Evolutionary conservation across 2,113 vertebrate genomes (phyloP).

Genomic region (Dunckerocampus dactyliophorus): DNA sequence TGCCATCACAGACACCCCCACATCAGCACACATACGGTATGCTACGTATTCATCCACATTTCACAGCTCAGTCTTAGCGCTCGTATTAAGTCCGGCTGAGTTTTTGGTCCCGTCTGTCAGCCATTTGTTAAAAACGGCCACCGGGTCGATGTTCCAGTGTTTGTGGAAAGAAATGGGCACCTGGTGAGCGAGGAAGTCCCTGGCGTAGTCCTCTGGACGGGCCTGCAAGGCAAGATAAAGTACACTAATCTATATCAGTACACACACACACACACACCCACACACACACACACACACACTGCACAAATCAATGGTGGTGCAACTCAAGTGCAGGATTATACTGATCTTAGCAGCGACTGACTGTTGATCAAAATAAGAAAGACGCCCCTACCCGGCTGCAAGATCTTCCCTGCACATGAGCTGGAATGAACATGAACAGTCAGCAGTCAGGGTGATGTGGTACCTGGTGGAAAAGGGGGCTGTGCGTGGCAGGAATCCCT

Average conservation of each 20-base stretch:
- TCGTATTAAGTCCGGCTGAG: slow-evolving; percentile 41
- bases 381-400: too few relatives aligned
- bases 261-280: slow-evolving; percentile 2
- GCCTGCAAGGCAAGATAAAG: slow-evolving; percentile 74
- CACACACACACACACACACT: slow-evolving; percentile 1
- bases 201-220: slow-evolving; percentile 89
- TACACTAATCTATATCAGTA: slow-evolving; percentile 40
- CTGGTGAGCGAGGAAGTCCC: slow-evolving; percentile 88
- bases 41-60: slow-evolving; percentile 20
- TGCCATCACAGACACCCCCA: not conserved
- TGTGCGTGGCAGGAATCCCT: slow-evolving; percentile 86
- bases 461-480: slow-evolving; percentile 93
- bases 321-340: not conserved
- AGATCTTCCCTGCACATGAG: too few relatives aligned
- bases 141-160: slow-evolving; percentile 94
- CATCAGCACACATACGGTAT: slow-evolving; percentile 16
- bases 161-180: slow-evolving; percentile 97
- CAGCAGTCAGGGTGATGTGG: not conserved
- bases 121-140: slow-evolving; percentile 88
- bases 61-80: slow-evolving; percentile 80
- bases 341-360: too few relatives aligned
- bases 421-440: too few relatives aligned
- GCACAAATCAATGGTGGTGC: slow-evolving; percentile 7
- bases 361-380: too few relatives aligned
- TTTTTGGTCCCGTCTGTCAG: slow-evolving; percentile 66